These are phyloP conservation scores for Hydrolagus colliei DNA, from an alignment of 2,797 vertebrate species.

Conservation along the genomic window DNA sequence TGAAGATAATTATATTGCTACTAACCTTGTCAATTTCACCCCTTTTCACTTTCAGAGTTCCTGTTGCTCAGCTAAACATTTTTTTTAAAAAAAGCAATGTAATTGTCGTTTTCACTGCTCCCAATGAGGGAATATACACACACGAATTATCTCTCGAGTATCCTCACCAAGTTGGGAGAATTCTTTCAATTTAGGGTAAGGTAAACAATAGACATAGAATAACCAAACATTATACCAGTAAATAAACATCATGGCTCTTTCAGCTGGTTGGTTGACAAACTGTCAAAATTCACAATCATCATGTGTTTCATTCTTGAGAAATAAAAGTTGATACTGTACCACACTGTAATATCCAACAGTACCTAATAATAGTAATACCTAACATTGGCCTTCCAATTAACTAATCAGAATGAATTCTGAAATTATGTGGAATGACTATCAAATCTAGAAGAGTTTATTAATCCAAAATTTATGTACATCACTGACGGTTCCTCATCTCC, in stretches of 20 bases:
- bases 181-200: neutral
- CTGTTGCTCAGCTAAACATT: neutral
- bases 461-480: neutral
- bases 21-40: neutral
- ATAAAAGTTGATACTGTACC: too few relatives aligned
- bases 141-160: neutral
- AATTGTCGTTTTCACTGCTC: neutral
- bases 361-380: neutral
- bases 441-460: neutral
- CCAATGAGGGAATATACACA: neutral
- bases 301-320: too few relatives aligned
- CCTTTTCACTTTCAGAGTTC: neutral
- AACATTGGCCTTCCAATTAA: neutral
- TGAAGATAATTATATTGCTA: neutral
- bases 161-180: neutral
- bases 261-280: too few relatives aligned
- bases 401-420: neutral
- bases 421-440: neutral
- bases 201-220: neutral
- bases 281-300: too few relatives aligned
- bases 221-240: neutral
- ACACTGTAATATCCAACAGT: neutral
- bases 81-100: neutral
- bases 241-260: neutral
- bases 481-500: too few relatives aligned